Evolutionary conservation across 2,113 vertebrate species (phyloP).

Genomic region (Leiothrix lutea): DNA sequence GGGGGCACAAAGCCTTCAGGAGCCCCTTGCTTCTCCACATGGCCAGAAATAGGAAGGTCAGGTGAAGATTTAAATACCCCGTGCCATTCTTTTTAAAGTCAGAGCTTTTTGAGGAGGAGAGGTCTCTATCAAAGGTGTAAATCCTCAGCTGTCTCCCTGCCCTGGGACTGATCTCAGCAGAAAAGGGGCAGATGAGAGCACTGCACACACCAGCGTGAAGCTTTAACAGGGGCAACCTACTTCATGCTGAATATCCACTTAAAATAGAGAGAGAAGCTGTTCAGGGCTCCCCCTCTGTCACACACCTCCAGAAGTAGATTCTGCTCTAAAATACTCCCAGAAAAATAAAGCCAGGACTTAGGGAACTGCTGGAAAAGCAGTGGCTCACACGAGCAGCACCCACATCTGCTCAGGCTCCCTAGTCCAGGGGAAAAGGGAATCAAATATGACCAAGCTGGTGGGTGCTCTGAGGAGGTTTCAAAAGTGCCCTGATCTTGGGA

Average conservation of each 20-base stretch:
- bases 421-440: neutral
- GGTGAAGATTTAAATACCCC: neutral
- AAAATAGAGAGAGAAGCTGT: neutral
- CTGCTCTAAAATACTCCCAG: neutral
- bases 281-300: neutral
- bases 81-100: neutral
- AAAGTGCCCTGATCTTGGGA: neutral
- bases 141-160: neutral
- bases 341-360: neutral
- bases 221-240: neutral
- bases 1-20: neutral
- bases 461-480: neutral
- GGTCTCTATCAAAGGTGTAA: neutral
- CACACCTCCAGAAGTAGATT: neutral
- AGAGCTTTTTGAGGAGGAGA: neutral
- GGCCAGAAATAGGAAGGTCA: neutral
- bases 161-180: neutral
- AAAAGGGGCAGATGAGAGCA: neutral
- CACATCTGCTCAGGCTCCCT: neutral
- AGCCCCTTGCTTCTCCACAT: neutral
- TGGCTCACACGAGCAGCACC: neutral
- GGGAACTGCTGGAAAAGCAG: neutral
- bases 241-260: neutral
- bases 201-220: neutral
- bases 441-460: accelerated